These are phyloP conservation scores for Drosophila barbarae DNA, from an alignment of 2,888 invertebrate species.

Conservation along the genomic window DNA sequence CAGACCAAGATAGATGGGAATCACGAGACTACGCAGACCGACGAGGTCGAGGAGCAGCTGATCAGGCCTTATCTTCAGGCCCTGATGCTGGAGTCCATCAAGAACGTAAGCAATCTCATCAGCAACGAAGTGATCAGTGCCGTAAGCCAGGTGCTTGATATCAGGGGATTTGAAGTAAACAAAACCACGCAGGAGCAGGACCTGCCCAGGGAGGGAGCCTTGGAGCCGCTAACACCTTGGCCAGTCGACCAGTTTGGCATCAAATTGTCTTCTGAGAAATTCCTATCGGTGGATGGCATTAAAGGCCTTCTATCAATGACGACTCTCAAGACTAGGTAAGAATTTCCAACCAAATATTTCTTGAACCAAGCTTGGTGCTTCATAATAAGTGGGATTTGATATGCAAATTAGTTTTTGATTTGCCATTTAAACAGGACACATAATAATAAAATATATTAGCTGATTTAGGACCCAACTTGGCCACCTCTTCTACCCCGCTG, in stretches of 20 bases:
- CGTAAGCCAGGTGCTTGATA: slow-evolving; percentile 42
- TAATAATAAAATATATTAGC: slow-evolving; percentile 17
- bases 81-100: slow-evolving; percentile 28
- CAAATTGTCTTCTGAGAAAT: not conserved
- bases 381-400: no score
- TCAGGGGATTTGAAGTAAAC: slow-evolving; percentile 20
- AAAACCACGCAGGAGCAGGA: slow-evolving; percentile 8
- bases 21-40: slow-evolving; percentile 41
- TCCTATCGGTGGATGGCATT: not conserved
- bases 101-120: slow-evolving; percentile 29
- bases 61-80: slow-evolving; percentile 12
- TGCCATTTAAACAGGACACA: not conserved
- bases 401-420: not conserved
- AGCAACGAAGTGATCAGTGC: slow-evolving; percentile 20
- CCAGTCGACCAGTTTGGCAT: slow-evolving; percentile 2
- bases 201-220: slow-evolving; percentile 2
- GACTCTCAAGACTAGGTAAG: not conserved
- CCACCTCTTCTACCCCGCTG: not conserved
- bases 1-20: slow-evolving; percentile 24
- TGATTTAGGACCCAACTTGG: slow-evolving; percentile 10
- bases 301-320: not conserved
- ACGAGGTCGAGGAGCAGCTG: slow-evolving; percentile 8
- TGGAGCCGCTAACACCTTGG: slow-evolving; percentile 3
- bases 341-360: not conserved
- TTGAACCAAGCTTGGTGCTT: not conserved